Conservation (phyloP, 2,113 vertebrate species). For the Salvelinus sp. region DNA sequence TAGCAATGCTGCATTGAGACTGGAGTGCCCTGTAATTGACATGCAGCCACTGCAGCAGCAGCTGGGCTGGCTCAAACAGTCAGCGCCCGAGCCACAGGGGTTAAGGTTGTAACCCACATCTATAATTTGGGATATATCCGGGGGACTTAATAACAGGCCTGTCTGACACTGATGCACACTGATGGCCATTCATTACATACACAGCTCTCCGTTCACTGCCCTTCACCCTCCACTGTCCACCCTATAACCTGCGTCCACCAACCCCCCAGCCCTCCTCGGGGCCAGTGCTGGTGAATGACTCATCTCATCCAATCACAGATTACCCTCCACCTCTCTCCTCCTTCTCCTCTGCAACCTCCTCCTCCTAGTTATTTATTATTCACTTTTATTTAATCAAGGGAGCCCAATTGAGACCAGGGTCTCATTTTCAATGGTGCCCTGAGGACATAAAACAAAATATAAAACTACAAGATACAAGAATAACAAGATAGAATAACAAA, state of each 20-base stretch:
- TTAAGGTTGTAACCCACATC: slow-evolving; percentile 45
- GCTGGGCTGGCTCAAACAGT: slow-evolving; percentile 9
- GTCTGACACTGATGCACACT: slow-evolving; percentile 42
- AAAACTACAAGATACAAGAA: too few species aligned
- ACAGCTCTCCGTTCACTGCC: neutral
- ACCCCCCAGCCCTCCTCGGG: slow-evolving; percentile 40
- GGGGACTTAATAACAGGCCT: slow-evolving; percentile 56
- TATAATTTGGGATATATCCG: slow-evolving; percentile 61
- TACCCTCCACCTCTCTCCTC: neutral
- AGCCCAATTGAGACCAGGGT: too few species aligned
- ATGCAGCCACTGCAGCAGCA: slow-evolving; percentile 45
- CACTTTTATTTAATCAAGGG: too few species aligned
- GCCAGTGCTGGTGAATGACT: slow-evolving; percentile 45
- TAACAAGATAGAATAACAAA: too few species aligned
- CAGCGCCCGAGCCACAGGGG: slow-evolving; percentile 30
- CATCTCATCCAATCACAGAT: slow-evolving; percentile 55
- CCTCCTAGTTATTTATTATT: neutral
- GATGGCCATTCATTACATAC: slow-evolving; percentile 47
- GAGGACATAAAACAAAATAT: too few species aligned
- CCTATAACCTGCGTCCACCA: neutral
- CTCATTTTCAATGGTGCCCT: too few species aligned
- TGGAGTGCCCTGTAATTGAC: slow-evolving; percentile 52
- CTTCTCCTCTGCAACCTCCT: neutral
- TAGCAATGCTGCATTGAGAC: neutral
- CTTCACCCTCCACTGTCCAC: neutral